Conservation (phyloP, 2,888 invertebrate species). For the Ophonus ardosiacus region DNA sequence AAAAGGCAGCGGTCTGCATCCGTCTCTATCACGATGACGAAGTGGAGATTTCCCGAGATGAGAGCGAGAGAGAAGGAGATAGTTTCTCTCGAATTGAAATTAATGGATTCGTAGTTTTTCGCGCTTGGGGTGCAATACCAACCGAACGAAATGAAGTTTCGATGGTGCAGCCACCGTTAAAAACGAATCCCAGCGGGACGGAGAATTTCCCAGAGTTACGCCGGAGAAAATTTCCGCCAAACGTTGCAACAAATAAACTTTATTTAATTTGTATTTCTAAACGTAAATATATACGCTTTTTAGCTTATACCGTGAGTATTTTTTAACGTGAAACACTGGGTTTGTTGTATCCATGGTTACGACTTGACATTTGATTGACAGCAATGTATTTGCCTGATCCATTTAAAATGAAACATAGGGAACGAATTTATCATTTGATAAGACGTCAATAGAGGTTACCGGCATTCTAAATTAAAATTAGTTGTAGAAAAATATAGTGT, state of each 20-base stretch:
- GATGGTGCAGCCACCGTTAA: slow-evolving; percentile 30
- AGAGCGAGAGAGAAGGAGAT: background rate
- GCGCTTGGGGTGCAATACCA: slow-evolving; percentile 52
- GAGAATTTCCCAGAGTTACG: background rate
- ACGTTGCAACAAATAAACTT: background rate
- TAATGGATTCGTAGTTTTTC: slow-evolving; percentile 57
- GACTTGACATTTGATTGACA: too few relatives aligned
- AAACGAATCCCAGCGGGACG: slow-evolving; percentile 40
- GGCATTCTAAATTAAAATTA: too few relatives aligned
- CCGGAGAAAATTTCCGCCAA: background rate
- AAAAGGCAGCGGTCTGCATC: slow-evolving; percentile 26
- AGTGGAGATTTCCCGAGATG: background rate
- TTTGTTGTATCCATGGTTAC: too few relatives aligned
- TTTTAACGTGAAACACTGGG: too few relatives aligned
- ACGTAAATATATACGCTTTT: too few relatives aligned
- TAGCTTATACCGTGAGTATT: too few relatives aligned
- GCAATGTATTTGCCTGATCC: too few relatives aligned
- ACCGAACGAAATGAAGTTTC: slow-evolving; percentile 48
- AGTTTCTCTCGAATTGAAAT: slow-evolving; percentile 52
- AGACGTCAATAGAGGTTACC: too few relatives aligned
- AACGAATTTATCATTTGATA: too few relatives aligned
- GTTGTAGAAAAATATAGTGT: too few relatives aligned
- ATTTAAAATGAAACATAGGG: too few relatives aligned
- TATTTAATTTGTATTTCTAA: background rate
- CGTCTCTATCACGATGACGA: slow-evolving; percentile 27